Conservation (phyloP, 2,113 vertebrate genomes). For the Seriola quinqueradiata region DNA sequence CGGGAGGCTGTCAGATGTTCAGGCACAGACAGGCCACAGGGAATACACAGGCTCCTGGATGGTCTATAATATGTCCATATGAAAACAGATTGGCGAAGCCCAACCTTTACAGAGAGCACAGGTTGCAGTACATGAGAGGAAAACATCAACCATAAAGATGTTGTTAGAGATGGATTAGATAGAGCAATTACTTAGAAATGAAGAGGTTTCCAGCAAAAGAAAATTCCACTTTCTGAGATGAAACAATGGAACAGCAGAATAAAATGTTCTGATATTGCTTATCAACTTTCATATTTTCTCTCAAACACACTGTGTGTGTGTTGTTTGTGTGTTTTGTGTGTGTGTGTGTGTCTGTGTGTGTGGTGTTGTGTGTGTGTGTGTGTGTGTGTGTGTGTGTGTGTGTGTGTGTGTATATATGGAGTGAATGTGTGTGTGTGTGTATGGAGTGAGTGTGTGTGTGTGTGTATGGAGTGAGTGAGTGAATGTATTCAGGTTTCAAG, state of each 20-base stretch:
- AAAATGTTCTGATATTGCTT: constrained; percentile 16
- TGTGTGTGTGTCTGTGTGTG: background rate
- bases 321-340: background rate
- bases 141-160: background rate
- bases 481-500: background rate
- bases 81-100: background rate
- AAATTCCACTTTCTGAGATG: background rate
- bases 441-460: constrained; percentile 3
- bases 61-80: background rate
- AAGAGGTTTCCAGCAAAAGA: background rate
- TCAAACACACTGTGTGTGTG: background rate
- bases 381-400: too few species aligned
- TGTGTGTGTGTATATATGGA: too few species aligned
- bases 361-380: background rate
- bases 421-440: background rate
- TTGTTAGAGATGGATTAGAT: background rate
- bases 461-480: background rate
- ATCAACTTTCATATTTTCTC: constrained; percentile 42
- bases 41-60: background rate
- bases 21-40: constrained; percentile 1
- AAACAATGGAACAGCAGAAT: constrained; percentile 5
- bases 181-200: background rate
- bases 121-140: background rate
- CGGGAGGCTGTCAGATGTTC: constrained; percentile 29
- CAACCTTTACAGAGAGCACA: background rate